These are phyloP conservation scores for Saccostrea cuccullata DNA, from an alignment of 1,140 invertebrate genomes.

Conservation along the genomic window DNA sequence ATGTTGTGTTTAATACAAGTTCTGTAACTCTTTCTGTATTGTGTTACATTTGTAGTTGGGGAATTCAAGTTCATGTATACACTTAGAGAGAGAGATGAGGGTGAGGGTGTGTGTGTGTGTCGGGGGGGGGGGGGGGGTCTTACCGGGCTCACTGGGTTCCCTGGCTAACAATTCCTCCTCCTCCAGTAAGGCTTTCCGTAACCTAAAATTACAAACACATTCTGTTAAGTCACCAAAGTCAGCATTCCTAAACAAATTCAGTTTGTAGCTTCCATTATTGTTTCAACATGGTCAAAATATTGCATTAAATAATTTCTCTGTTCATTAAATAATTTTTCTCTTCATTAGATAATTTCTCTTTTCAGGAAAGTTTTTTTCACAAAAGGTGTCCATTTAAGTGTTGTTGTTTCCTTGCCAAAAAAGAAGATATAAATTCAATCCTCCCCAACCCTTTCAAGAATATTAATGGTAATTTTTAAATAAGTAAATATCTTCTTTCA, in stretches of 20 bases:
- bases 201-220: conserved; percentile 51
- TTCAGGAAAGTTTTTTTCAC: too few relatives aligned
- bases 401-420: too few relatives aligned
- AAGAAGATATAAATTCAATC: too few relatives aligned
- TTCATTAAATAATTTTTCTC: too few relatives aligned
- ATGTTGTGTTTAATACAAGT: background rate
- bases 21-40: background rate
- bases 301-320: too few relatives aligned
- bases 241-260: background rate
- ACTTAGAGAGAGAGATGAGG: background rate
- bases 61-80: too few relatives aligned
- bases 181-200: conserved; percentile 65
- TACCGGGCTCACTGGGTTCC: conserved; percentile 60
- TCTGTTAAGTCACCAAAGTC: background rate
- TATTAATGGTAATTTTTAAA: too few relatives aligned
- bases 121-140: background rate
- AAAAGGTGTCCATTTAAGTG: too few relatives aligned
- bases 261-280: background rate
- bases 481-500: too few relatives aligned
- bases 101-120: background rate
- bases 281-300: too few relatives aligned
- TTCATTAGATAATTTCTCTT: too few relatives aligned
- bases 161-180: conserved; percentile 66
- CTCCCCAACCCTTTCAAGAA: too few relatives aligned
- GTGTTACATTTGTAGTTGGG: background rate